These are phyloP conservation scores for Sturnus vulgaris DNA, from an alignment of 2,113 vertebrate genomes.

Conservation along the genomic window DNA sequence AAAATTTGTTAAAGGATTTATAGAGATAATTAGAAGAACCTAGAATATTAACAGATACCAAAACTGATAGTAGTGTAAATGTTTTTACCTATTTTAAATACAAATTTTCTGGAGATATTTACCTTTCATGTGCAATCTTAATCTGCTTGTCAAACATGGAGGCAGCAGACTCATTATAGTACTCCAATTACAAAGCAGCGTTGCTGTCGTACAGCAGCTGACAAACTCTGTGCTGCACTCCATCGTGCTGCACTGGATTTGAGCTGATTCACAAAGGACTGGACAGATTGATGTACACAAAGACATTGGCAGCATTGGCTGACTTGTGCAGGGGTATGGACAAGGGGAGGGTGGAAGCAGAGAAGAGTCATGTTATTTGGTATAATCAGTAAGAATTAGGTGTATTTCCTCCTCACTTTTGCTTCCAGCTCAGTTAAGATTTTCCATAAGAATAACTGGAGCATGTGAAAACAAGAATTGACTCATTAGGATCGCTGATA, in stretches of 20 bases:
- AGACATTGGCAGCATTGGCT: neutral
- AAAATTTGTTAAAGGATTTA: neutral
- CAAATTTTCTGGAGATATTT: neutral
- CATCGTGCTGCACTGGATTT: neutral
- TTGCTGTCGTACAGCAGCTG: neutral
- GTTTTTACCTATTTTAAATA: neutral
- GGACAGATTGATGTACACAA: neutral
- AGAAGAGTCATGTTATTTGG: neutral
- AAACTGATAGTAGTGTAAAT: neutral
- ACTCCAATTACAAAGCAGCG: neutral
- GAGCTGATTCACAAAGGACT: neutral
- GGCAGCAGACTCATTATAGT: neutral
- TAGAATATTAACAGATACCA: conserved; percentile 5
- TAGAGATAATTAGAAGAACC: neutral
- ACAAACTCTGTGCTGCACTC: neutral
- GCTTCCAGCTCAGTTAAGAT: neutral
- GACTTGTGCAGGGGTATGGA: neutral
- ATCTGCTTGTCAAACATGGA: neutral
- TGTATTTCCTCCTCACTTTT: neutral
- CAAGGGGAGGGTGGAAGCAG: neutral
- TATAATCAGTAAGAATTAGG: neutral
- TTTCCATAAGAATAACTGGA: neutral
- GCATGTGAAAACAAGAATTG: neutral
- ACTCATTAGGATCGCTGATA: neutral
- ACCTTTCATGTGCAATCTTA: neutral